These are phyloP conservation scores for Sabatieria punctata DNA, from an alignment of 2,888 invertebrate species.

Conservation along the genomic window DNA sequence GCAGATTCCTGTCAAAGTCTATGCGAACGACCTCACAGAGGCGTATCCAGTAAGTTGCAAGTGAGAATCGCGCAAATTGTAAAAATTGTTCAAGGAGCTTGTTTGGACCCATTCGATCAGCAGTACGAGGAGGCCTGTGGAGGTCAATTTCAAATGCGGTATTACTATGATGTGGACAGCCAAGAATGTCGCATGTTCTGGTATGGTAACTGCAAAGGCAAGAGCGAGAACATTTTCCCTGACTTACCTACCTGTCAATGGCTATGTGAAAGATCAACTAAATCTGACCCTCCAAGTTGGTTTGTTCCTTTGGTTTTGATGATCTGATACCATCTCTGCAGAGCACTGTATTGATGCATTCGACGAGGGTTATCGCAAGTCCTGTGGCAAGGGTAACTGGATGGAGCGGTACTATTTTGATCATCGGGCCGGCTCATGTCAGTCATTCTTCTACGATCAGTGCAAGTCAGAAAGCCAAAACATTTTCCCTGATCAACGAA, in stretches of 20 bases:
- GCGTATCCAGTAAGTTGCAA: no score
- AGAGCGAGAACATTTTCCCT: slow-evolving; percentile 22
- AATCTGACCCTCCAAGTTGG: no score
- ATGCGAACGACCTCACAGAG: slow-evolving; percentile 19
- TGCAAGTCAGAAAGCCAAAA: slow-evolving; percentile 15
- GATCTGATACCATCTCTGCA: no score
- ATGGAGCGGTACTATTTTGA: slow-evolving; percentile 19
- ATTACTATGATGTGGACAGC: slow-evolving; percentile 19
- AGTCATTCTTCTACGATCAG: slow-evolving; percentile 24
- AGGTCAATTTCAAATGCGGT: slow-evolving; percentile 18
- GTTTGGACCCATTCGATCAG: slow-evolving; percentile 9
- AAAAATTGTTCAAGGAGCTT: no score
- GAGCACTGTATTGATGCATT: slow-evolving; percentile 21
- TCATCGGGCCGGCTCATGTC: slow-evolving; percentile 15
- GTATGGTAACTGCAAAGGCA: slow-evolving; percentile 23
- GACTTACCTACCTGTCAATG: slow-evolving; percentile 23
- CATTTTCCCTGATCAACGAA: slow-evolving; percentile 20
- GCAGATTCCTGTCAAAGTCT: slow-evolving; percentile 16
- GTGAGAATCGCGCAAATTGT: no score
- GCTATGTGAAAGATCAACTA: slow-evolving; percentile 27
- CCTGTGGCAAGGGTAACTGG: slow-evolving; percentile 24
- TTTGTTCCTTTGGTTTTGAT: neutral
- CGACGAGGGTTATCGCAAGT: slow-evolving; percentile 19
- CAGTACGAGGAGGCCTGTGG: slow-evolving; percentile 6
- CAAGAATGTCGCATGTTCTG: slow-evolving; percentile 24